These are phyloP conservation scores for Diplosoma virens DNA, from an alignment of 23 tunicate species.

Conservation along the genomic window DNA sequence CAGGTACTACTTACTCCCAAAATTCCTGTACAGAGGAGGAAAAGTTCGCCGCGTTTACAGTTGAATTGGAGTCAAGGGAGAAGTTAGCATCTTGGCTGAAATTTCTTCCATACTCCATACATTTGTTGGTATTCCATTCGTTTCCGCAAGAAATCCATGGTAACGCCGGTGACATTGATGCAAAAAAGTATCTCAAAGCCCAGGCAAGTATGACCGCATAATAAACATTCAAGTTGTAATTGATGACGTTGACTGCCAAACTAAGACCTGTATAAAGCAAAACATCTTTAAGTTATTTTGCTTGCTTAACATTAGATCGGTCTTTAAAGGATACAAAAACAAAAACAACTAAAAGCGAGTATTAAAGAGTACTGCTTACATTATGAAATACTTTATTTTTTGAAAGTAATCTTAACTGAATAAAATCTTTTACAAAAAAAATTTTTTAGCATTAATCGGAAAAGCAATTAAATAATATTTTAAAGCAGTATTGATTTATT, in stretches of 20 bases:
- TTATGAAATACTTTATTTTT: too few relatives aligned
- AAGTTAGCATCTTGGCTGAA: not conserved
- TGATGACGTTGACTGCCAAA: conserved; percentile 85
- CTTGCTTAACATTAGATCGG: not conserved
- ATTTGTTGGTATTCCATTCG: conserved; percentile 67
- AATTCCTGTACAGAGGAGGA: conserved; percentile 77
- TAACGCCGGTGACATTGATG: conserved; percentile 66
- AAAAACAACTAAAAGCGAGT: too few relatives aligned
- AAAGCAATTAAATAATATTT: too few relatives aligned
- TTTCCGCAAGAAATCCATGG: conserved; percentile 87
- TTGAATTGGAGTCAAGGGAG: not conserved
- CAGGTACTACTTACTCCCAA: conserved; percentile 69
- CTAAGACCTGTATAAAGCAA: conserved; percentile 51
- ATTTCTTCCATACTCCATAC: conserved; percentile 58
- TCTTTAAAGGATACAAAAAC: too few relatives aligned
- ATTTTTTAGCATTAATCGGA: too few relatives aligned
- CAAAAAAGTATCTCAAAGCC: conserved; percentile 83
- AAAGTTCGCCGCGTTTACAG: not conserved
- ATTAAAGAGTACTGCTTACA: too few relatives aligned
- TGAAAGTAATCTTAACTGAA: too few relatives aligned
- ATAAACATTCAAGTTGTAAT: conserved; percentile 76
- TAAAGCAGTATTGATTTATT: too few relatives aligned
- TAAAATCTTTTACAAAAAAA: too few relatives aligned
- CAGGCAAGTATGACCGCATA: conserved; percentile 91
- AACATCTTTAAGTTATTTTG: not conserved